A percentile compares a stretch with the other conserved stretches of the same genome.
Conservation (phyloP, 2,113 vertebrate genomes). For the Coregonus clupeaformis region DNA sequence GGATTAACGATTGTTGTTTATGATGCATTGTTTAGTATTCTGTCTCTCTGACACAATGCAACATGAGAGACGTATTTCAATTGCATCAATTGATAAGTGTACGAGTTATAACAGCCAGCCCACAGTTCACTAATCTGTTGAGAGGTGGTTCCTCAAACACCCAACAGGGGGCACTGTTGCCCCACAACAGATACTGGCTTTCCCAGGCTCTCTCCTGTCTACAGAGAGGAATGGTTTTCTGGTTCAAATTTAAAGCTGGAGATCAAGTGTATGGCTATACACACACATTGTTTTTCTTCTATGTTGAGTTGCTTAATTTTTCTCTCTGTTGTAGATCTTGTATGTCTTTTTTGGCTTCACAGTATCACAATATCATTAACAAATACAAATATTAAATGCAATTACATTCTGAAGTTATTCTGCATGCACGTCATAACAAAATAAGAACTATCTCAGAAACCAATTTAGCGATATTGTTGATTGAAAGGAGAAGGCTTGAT, state of each 20-base stretch:
- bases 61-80: not conserved
- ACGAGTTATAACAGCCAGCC: not conserved
- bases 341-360: no score
- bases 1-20: not conserved
- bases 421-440: not conserved
- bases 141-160: not conserved
- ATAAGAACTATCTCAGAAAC: constrained; percentile 24
- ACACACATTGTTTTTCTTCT: not conserved
- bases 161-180: constrained; percentile 47
- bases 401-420: not conserved
- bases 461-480: not conserved
- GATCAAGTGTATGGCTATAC: not conserved
- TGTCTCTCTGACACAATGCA: not conserved
- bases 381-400: not conserved
- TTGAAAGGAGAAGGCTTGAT: not conserved
- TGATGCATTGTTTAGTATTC: not conserved
- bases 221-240: not conserved
- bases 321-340: not conserved
- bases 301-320: not conserved
- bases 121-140: not conserved
- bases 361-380: no score
- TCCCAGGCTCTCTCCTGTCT: not conserved
- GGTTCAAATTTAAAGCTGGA: not conserved
- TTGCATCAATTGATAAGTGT: not conserved
- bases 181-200: constrained; percentile 1